These are phyloP conservation scores for Epirrita christyi DNA, from an alignment of 2,888 invertebrate species.

Conservation along the genomic window DNA sequence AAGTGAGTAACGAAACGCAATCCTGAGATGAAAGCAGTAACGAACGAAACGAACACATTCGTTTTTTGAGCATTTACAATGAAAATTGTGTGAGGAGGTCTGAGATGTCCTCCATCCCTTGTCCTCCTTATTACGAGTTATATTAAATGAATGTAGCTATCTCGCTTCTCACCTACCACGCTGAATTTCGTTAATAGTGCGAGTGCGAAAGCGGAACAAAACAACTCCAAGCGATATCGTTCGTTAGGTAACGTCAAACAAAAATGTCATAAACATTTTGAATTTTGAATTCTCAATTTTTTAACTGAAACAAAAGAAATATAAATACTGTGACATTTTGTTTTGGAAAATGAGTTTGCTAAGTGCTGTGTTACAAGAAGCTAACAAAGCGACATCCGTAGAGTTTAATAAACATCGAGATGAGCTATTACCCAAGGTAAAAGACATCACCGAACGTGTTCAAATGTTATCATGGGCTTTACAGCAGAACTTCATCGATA, in stretches of 20 bases:
- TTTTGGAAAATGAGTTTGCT: conserved; percentile 68
- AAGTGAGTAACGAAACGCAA: background rate
- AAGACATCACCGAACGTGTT: conserved; percentile 66
- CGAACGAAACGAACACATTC: background rate
- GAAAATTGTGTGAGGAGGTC: too few relatives aligned
- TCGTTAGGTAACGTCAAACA: background rate
- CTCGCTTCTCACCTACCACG: background rate
- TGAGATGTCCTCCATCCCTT: too few relatives aligned
- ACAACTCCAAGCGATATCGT: too few relatives aligned
- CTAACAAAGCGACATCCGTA: conserved; percentile 60
- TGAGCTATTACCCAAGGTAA: conserved; percentile 58
- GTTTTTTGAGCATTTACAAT: too few relatives aligned
- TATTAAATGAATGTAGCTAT: background rate
- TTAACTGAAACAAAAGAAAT: conserved; percentile 39
- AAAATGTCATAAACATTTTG: background rate
- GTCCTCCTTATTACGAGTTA: too few relatives aligned
- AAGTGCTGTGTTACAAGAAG: conserved; percentile 69
- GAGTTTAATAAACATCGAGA: conserved; percentile 65
- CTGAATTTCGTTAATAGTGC: background rate
- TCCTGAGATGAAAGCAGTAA: background rate
- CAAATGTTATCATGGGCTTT: conserved; percentile 72
- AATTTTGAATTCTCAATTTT: conserved; percentile 18
- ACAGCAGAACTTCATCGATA: conserved; percentile 71
- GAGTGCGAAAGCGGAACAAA: background rate
- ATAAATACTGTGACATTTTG: conserved; percentile 2